These are phyloP conservation scores for Aporrectodea caliginosa DNA, from an alignment of 1,140 invertebrate genomes.

Conservation along the genomic window DNA sequence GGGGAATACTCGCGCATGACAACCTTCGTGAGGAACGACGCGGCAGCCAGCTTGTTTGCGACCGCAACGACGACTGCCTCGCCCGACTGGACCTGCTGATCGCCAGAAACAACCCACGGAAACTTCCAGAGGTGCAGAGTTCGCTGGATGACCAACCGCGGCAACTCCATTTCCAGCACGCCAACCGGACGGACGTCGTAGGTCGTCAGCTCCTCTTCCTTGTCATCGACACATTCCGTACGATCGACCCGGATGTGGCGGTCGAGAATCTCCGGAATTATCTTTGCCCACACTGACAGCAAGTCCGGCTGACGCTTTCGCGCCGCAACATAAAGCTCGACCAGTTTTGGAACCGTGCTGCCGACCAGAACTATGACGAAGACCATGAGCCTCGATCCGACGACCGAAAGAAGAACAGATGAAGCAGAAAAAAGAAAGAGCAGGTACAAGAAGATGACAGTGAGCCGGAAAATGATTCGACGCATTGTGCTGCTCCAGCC, in stretches of 20 bases:
- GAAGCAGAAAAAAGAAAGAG: conserved; percentile 23
- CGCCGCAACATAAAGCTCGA: conserved; percentile 1
- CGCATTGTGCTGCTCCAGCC: conserved; percentile 22
- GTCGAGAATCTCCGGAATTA: conserved; percentile 32
- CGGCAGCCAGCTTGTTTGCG: conserved; percentile 29
- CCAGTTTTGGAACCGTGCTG: conserved; percentile 4
- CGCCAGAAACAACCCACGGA: conserved; percentile 30
- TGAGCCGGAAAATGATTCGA: conserved; percentile 3
- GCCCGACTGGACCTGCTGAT: conserved; percentile 29
- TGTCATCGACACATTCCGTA: conserved; percentile 20
- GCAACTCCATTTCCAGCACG: conserved; percentile 29
- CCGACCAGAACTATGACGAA: neutral
- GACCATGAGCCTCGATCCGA: conserved; percentile 15
- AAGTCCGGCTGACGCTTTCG: neutral
- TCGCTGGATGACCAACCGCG: conserved; percentile 14
- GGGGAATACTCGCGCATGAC: conserved; percentile 24
- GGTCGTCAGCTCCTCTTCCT: conserved; percentile 31
- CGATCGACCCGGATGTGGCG: conserved; percentile 30
- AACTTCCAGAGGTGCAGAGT: conserved; percentile 31
- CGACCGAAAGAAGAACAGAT: conserved; percentile 8
- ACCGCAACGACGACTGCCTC: conserved; percentile 25
- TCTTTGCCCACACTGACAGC: conserved; percentile 22
- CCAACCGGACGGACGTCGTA: conserved; percentile 35
- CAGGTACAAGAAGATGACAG: conserved; percentile 16
- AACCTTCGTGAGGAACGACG: conserved; percentile 25